Evolutionary conservation across 2,797 vertebrate genomes (phyloP), one percentile per base, ranked within the genome.

Genomic region (Onychomys leucogaster): DNA sequence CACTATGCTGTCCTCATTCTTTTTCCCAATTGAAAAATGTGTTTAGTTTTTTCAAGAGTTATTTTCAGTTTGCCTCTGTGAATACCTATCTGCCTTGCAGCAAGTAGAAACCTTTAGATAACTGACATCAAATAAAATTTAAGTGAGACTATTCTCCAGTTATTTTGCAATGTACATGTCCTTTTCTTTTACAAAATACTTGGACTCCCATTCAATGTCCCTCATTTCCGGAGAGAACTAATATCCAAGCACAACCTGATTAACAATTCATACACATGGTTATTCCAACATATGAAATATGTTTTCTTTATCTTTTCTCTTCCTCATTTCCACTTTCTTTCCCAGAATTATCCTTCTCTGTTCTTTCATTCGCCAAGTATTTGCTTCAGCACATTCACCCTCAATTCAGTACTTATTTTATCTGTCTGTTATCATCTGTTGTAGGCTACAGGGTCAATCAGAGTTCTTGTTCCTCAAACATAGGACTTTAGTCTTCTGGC

Each of bases 131-230:
- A 92, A 63, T 83, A 77, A 84, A 27, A 75, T 8, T 75, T 6
- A 94, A 29, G 17, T 89, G n/a, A 89, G 41, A 78, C 78, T 59
- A 82, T 86, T 89, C 94, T 81, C 49, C 52, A 85, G 55, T 76
- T 52, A 89, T 73, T 83, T 32, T 12, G 0, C 17, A 32, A n/a
- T 69, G 23, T 59, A 89, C 63, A 91, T 63, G 55, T 6, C 76
- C 13, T 86, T 85, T 65, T 78, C 4, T 46, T 14, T 12, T 25
- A 75, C 14, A 17, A 96, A 90, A 25, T 52, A 81, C n/a, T 25
- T 94, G 59, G 52, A 37, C 29, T 52, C 14, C 4, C 12, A 91
- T n/a, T 61, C 67, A 77, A 65, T n/a, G 88, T 94, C 61, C 32
- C n/a, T 87, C 92, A 29, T 43, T 46, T 11, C 3, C 29, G 6